A percentile compares a stretch with the other conserved stretches of the same genome.
Evolutionary conservation across 2,113 vertebrate genomes (phyloP).

Genomic region (Menidia beryllina): DNA sequence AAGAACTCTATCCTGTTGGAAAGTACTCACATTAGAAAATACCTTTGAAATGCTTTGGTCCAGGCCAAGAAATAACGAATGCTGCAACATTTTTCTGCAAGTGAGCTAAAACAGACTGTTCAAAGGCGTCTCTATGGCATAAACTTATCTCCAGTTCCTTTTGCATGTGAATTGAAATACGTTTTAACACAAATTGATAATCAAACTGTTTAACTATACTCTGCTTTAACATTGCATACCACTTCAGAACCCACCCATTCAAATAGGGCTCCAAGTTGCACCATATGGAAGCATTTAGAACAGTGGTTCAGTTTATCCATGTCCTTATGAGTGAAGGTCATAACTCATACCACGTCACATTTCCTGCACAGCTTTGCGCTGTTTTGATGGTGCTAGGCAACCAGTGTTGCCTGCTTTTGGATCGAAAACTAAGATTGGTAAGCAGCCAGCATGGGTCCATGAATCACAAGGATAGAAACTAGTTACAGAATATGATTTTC

Average conservation of each 20-base stretch:
- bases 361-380: conserved; percentile 52
- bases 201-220: background rate
- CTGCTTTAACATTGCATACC: background rate
- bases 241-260: background rate
- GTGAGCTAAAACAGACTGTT: conserved; percentile 50
- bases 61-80: conserved; percentile 19
- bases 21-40: no score
- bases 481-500: background rate
- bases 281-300: conserved; percentile 66
- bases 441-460: background rate
- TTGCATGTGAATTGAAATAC: background rate
- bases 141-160: background rate
- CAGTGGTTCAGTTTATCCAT: conserved; percentile 42
- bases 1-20: no score
- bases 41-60: background rate
- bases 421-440: conserved; percentile 13
- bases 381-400: conserved; percentile 71
- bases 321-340: conserved; percentile 52
- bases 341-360: conserved; percentile 53
- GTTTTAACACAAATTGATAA: background rate
- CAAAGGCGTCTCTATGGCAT: conserved; percentile 6
- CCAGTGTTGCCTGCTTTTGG: conserved; percentile 32
- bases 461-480: background rate
- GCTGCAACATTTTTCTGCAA: conserved; percentile 34
- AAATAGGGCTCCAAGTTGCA: background rate